phyloP scores from a whole-genome alignment of 1,140 invertebrate species.

The Cydia strobilella region DNA sequence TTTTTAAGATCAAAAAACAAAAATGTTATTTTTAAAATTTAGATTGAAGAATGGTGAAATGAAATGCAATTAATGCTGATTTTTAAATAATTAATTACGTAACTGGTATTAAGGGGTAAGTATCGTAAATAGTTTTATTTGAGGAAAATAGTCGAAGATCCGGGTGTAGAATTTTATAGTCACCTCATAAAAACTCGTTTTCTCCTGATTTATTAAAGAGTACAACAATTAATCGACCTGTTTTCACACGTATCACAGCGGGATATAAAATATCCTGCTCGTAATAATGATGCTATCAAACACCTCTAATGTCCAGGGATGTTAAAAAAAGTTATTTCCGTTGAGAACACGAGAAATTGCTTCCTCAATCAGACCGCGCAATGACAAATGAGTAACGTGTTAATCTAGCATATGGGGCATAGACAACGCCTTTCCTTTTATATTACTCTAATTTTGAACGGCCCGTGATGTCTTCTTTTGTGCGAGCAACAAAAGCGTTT shows the following conservation, averaged over 20 bases:
- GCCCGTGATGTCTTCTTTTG: slow-evolving; percentile 76
- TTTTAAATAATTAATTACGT: no score
- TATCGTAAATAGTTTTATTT: neutral
- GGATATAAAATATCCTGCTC: slow-evolving; percentile 35
- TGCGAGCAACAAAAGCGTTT: slow-evolving; percentile 66
- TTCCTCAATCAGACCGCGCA: slow-evolving; percentile 76
- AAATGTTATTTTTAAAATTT: no score
- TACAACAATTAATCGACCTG: neutral
- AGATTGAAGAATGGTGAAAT: no score
- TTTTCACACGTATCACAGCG: neutral
- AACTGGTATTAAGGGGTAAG: no score
- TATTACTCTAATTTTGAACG: slow-evolving; percentile 66
- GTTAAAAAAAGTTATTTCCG: slow-evolving; percentile 76
- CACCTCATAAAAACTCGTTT: neutral
- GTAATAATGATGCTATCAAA: slow-evolving; percentile 61
- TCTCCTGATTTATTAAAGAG: neutral
- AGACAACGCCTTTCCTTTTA: slow-evolving; percentile 63
- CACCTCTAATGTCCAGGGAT: slow-evolving; percentile 66
- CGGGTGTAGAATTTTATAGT: neutral
- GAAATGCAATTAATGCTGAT: no score
- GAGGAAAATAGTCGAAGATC: neutral
- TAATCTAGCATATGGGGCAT: slow-evolving; percentile 76
- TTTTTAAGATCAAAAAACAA: no score
- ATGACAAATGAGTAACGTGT: slow-evolving; percentile 77
- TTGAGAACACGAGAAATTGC: slow-evolving; percentile 71